Percentiles rank a stretch among this genome's conserved stretches.
Evolutionary conservation across 2,888 invertebrate genomes (phyloP).

Genomic region (Drosophila peninsularis): DNA sequence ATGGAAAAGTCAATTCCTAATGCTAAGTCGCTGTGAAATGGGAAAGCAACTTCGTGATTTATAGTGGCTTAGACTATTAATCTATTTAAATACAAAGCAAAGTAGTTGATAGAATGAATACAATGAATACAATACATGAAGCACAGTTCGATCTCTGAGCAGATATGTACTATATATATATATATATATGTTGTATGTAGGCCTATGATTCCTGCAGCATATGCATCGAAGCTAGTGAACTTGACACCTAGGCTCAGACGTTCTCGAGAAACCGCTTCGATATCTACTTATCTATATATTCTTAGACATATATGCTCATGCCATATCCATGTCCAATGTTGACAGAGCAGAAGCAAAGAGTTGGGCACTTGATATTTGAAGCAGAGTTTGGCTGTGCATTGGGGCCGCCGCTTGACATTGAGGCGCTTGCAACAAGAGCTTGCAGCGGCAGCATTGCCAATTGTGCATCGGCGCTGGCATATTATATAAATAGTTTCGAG

Average conservation of each 20-base stretch:
- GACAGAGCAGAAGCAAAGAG: conserved; percentile 16
- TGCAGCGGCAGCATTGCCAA: conserved; percentile 13
- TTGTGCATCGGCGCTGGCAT: conserved; percentile 19
- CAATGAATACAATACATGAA: background rate
- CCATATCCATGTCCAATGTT: conserved; percentile 14
- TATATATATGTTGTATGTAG: too few species aligned
- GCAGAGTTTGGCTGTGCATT: conserved; percentile 23
- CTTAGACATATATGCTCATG: conserved; percentile 1
- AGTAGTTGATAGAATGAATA: background rate
- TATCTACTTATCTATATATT: conserved; percentile 12
- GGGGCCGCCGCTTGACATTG: conserved; percentile 55
- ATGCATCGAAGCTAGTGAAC: conserved; percentile 7
- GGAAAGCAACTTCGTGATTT: conserved; percentile 14
- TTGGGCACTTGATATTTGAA: conserved; percentile 53
- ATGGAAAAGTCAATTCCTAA: conserved; percentile 17
- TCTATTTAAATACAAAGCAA: background rate
- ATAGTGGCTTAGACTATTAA: background rate
- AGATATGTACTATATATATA: too few species aligned
- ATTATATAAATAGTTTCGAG: conserved; percentile 19
- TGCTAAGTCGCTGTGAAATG: conserved; percentile 21
- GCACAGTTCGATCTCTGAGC: background rate
- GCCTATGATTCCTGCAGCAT: background rate
- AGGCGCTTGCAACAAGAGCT: conserved; percentile 48
- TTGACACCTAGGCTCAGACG: conserved; percentile 3
- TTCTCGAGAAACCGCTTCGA: background rate